Percentiles rank a stretch among this genome's conserved stretches.
Conservation (phyloP, 2,113 vertebrate species). For the Psammodynastes pulverulentus region DNA sequence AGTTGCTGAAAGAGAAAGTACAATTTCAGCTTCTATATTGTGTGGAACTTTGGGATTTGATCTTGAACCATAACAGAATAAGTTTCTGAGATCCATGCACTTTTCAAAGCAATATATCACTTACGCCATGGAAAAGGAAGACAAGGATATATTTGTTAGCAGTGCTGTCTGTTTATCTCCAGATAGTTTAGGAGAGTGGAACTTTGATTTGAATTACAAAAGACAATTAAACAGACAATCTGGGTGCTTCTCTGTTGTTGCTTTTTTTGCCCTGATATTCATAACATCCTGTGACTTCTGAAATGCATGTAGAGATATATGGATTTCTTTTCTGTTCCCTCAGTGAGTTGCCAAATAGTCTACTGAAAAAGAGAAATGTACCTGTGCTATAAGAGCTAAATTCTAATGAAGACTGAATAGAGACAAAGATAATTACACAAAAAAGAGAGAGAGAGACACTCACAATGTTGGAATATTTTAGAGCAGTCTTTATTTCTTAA, state of each 20-base stretch:
- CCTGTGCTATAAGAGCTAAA: not conserved
- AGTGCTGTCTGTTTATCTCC: not conserved
- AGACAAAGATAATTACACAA: not conserved
- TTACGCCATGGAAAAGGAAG: not conserved
- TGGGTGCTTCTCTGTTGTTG: not conserved
- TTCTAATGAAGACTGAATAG: not conserved
- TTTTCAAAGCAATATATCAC: not conserved
- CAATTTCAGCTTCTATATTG: not conserved
- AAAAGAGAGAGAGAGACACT: not conserved
- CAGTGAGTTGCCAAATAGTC: not conserved
- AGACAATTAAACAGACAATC: not conserved
- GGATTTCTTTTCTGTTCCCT: not conserved
- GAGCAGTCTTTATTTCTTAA: not conserved
- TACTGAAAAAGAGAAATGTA: not conserved
- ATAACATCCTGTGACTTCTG: not conserved
- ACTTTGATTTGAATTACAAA: not conserved
- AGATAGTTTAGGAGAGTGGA: not conserved
- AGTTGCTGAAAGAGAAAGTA: not conserved
- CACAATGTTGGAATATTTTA: not conserved
- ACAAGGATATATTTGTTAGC: not conserved
- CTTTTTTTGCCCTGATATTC: not conserved
- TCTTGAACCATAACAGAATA: not conserved
- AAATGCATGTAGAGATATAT: not conserved
- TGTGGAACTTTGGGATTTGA: not conserved
- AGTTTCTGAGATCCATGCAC: not conserved